Percentiles rank a stretch among this genome's conserved stretches.
Conservation (phyloP, 2,888 invertebrate species). For the Allacma fusca region DNA sequence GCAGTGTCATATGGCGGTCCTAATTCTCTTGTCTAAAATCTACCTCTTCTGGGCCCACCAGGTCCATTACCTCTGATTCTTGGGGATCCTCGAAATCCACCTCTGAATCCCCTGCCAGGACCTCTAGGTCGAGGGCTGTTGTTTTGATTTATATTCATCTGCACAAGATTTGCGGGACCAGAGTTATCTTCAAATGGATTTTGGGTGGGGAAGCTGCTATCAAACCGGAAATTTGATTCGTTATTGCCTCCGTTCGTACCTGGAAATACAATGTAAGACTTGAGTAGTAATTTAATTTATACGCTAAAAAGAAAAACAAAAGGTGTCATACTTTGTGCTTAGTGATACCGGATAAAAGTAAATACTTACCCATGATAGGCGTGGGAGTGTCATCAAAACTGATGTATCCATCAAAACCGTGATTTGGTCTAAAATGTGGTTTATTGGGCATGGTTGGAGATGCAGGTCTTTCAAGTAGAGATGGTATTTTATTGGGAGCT, state of each 20-base stretch:
- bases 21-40: conserved; percentile 29
- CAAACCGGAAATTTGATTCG: conserved; percentile 14
- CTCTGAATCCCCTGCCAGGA: conserved; percentile 27
- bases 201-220: background rate
- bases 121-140: background rate
- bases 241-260: conserved; percentile 19
- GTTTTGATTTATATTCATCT: background rate
- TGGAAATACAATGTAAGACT: background rate
- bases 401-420: background rate
- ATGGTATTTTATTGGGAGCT: conserved; percentile 1
- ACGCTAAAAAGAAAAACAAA: no score
- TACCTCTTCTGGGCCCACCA: conserved; percentile 38
- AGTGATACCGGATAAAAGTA: no score
- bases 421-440: conserved; percentile 5
- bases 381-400: background rate
- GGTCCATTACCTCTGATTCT: conserved; percentile 25
- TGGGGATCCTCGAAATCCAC: conserved; percentile 17
- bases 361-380: background rate
- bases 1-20: no score
- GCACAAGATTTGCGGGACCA: background rate
- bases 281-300: no score
- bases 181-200: background rate
- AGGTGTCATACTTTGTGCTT: no score
- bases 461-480: conserved; percentile 13
- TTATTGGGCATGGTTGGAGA: background rate